A percentile compares a stretch with the other conserved stretches of the same genome.
Conservation (phyloP, 92 coral and sea anemone species). For the Chrysogorgia sp. region DNA sequence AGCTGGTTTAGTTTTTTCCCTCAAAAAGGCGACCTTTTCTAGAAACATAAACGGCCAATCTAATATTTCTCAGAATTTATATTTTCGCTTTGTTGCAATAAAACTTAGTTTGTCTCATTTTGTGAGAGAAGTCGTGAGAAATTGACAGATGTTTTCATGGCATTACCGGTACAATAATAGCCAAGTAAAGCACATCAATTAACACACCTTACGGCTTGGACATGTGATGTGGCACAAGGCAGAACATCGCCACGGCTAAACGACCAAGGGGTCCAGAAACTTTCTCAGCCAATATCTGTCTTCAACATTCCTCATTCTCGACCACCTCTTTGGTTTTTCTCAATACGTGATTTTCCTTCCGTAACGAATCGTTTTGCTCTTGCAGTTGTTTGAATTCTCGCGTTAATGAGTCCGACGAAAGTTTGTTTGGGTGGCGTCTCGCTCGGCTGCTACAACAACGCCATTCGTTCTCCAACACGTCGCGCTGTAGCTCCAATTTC, state of each 20-base stretch:
- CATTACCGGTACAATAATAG: too few species aligned
- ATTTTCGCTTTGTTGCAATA: not conserved
- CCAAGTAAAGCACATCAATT: not conserved
- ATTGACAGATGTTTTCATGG: too few species aligned
- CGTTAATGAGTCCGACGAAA: conserved; percentile 23
- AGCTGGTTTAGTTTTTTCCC: not conserved
- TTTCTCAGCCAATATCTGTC: not conserved
- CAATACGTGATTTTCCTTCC: conserved; percentile 70
- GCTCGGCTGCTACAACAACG: conserved; percentile 4
- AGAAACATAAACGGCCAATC: not conserved
- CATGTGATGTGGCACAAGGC: not conserved
- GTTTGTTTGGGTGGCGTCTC: not conserved
- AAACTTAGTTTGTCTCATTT: not conserved
- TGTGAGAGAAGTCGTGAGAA: too few species aligned
- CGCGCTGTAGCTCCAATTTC: conserved; percentile 9
- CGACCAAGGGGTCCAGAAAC: not conserved
- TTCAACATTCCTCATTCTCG: not conserved
- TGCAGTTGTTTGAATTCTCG: conserved; percentile 73
- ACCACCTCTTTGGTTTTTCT: not conserved
- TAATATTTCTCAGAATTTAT: not conserved
- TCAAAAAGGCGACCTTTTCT: not conserved
- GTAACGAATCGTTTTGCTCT: conserved; percentile 61
- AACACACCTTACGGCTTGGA: conserved; percentile 7
- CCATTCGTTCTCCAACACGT: conserved; percentile 17
- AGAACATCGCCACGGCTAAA: not conserved